Percentiles rank a stretch among this genome's conserved stretches.
Evolutionary conservation across 2,797 vertebrate species (phyloP).

Genomic region (Alectoris magna): DNA sequence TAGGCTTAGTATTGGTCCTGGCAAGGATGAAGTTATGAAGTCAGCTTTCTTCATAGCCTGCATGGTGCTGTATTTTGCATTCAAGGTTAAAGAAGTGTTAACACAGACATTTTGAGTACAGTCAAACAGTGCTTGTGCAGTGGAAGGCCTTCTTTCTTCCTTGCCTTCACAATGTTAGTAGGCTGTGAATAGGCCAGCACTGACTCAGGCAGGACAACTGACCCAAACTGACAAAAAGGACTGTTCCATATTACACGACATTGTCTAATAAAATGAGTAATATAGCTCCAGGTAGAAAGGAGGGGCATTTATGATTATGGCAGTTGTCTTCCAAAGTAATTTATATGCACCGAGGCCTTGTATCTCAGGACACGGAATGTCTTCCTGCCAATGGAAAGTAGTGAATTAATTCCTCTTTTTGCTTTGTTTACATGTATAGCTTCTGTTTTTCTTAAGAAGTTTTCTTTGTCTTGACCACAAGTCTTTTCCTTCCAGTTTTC

Average conservation of each 20-base stretch:
- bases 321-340: background rate
- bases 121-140: background rate
- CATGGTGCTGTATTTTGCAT: background rate
- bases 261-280: background rate
- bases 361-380: background rate
- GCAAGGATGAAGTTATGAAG: background rate
- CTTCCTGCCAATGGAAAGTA: background rate
- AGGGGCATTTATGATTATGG: background rate
- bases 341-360: background rate
- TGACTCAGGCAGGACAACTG: background rate
- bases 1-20: background rate
- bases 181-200: background rate
- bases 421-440: background rate
- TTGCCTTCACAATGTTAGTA: background rate
- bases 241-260: accelerated
- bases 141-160: background rate
- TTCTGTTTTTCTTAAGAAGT: background rate
- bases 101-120: background rate
- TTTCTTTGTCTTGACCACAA: no score
- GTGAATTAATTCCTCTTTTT: background rate
- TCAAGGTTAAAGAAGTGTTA: background rate
- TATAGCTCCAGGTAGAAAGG: accelerated
- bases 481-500: background rate
- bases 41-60: background rate
- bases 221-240: background rate